Evolutionary conservation across 2,113 vertebrate genomes (phyloP).

Genomic region (Etheostoma spectabile): DNA sequence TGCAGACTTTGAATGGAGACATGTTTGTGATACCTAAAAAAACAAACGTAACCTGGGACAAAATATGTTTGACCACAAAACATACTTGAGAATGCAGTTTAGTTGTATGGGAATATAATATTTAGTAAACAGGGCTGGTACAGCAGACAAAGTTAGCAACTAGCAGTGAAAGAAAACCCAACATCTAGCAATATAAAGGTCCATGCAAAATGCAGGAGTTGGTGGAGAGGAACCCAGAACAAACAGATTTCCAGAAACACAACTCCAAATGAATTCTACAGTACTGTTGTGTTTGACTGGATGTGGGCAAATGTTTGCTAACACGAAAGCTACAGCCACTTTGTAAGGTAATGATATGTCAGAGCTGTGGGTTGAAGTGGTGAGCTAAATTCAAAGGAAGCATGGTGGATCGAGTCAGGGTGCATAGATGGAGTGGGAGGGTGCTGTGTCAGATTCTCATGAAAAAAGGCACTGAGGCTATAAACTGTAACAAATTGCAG

Average conservation of each 20-base stretch:
- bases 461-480: conserved; percentile 11
- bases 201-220: not conserved
- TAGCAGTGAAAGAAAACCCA: not conserved
- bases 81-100: no score
- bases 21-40: no score
- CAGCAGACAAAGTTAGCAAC: not conserved
- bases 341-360: not conserved
- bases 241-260: not conserved
- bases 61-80: no score
- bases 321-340: not conserved
- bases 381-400: not conserved
- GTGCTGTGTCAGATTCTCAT: conserved; percentile 26
- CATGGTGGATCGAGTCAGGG: not conserved
- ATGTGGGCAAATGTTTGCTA: conserved; percentile 2
- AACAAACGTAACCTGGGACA: no score
- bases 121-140: no score
- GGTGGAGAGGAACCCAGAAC: not conserved
- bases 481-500: conserved; percentile 37
- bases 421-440: conserved; percentile 31
- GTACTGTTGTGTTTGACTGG: not conserved
- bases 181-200: not conserved
- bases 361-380: not conserved
- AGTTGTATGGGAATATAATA: no score
- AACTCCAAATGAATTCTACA: not conserved
- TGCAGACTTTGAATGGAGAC: no score